Evolutionary conservation across 2,888 invertebrate species (phyloP), one percentile per base, ranked within the genome.

Genomic region (Trimorus sp.): DNA sequence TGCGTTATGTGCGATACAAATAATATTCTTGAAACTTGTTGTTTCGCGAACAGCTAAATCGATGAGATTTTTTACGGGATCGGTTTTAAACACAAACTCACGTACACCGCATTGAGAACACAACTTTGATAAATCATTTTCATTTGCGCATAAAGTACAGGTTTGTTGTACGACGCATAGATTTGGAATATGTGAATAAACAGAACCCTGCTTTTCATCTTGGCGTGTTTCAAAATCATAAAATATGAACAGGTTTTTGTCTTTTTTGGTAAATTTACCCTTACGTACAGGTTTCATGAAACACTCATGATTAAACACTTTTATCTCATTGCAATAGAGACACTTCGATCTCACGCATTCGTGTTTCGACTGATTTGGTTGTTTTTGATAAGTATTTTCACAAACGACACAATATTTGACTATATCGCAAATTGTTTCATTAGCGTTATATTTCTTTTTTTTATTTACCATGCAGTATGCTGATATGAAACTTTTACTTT

Each of bases 1-100:
- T 1, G 51, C 2, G 38, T 51, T 65, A n/a, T 65, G 65, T 3
- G 65, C 65, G n/a, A 51, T 65, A 16, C 65, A 65, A 38, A 65
- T 26, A 14, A 65, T 51, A 7, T 42, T 60, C 3, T 1, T 11
- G 45, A 60, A 60, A 1, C 45, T 12, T 9, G 42, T 60, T 14
- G n/a, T 63, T 5, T 60, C 45, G 1, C 59, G 59, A 16, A 60
- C 12, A 15, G 59, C 59, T 26, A 60, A 60, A 45, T 60, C 59
- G 6, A 60, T 40, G 12, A 60, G 12, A 5, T 8, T 2, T 60
- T 60, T 60, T 4, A 42, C 59, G 1, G 45, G 42, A 12, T 42
- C 26, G 1, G 42, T 45, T 1, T 7, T 1, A 16, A 45, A 60
- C 7, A 60, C 14, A 15, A 60, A 60, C 16, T 60, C 59, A 9